These are phyloP conservation scores for Xylocopa sonorina DNA, from an alignment of 1,140 invertebrate genomes.

Conservation along the genomic window DNA sequence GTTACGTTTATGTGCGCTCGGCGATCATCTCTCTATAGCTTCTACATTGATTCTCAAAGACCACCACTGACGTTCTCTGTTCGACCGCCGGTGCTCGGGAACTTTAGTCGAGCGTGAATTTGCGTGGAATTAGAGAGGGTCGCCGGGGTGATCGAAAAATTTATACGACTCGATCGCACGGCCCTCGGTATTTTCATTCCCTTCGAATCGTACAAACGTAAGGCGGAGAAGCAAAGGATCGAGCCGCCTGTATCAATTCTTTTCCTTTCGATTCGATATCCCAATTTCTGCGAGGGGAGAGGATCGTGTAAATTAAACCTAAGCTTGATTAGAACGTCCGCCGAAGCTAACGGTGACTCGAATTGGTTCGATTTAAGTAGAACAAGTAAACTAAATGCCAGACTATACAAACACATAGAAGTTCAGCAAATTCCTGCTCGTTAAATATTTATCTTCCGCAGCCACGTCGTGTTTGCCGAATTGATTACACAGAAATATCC, in stretches of 20 bases:
- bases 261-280: too few species aligned
- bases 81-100: constrained; percentile 27
- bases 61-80: constrained; percentile 31
- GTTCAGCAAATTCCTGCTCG: constrained; percentile 7
- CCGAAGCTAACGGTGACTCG: background rate
- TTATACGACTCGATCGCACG: constrained; percentile 6
- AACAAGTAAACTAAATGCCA: background rate
- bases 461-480: constrained; percentile 35
- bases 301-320: too few species aligned
- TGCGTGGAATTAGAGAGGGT: constrained; percentile 42
- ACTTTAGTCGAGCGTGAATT: constrained; percentile 52
- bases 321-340: too few species aligned
- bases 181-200: background rate
- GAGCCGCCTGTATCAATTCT: too few species aligned
- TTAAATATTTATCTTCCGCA: constrained; percentile 24
- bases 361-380: background rate
- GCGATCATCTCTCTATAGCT: constrained; percentile 37
- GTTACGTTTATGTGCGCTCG: constrained; percentile 43
- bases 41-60: constrained; percentile 51
- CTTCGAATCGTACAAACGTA: too few species aligned
- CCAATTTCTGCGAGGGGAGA: too few species aligned
- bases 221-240: too few species aligned
- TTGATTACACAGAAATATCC: constrained; percentile 31
- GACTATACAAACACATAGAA: background rate
- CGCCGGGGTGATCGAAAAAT: constrained; percentile 5